A percentile compares a stretch with the other conserved stretches of the same genome.
These are phyloP conservation scores for Babyrousa celebensis DNA, from an alignment of 2,797 vertebrate genomes.

Conservation along the genomic window DNA sequence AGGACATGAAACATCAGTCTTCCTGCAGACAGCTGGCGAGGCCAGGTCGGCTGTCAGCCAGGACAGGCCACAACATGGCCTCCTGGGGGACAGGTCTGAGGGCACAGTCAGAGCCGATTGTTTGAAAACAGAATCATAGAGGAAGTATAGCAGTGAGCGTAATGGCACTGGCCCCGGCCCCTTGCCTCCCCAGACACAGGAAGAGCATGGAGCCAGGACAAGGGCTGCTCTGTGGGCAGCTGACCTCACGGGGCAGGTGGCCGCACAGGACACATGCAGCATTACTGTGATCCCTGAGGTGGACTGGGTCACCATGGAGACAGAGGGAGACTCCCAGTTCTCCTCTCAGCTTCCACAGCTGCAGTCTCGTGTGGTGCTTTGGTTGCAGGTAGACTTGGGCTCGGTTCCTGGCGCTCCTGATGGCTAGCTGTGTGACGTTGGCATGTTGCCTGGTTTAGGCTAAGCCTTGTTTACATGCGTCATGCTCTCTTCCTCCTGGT, in stretches of 20 bases:
- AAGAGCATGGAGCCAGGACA: fast-evolving
- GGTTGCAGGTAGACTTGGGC: neutral
- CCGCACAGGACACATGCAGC: fast-evolving
- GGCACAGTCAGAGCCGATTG: slow-evolving; percentile 75
- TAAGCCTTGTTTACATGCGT: neutral
- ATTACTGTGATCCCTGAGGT: neutral
- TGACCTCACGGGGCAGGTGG: neutral
- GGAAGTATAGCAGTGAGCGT: slow-evolving; percentile 83
- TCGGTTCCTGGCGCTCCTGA: neutral
- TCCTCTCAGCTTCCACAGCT: neutral
- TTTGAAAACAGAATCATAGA: slow-evolving; percentile 83
- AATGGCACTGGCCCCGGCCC: slow-evolving; percentile 7
- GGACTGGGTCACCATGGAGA: neutral
- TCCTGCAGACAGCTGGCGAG: slow-evolving; percentile 79
- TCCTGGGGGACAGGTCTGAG: neutral
- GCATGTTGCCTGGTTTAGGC: fast-evolving
- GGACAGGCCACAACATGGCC: slow-evolving; percentile 78
- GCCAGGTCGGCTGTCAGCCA: slow-evolving; percentile 77
- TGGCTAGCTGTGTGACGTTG: too few relatives aligned
- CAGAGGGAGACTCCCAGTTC: neutral
- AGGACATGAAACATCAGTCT: slow-evolving; percentile 81
- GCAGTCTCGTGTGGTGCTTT: neutral
- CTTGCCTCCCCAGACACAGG: neutral
- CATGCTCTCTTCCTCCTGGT: neutral
- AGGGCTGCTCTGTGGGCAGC: fast-evolving